Evolutionary conservation across 2,797 vertebrate species (phyloP), one percentile per base, ranked within the genome.

Genomic region (Coendou prehensilis): DNA sequence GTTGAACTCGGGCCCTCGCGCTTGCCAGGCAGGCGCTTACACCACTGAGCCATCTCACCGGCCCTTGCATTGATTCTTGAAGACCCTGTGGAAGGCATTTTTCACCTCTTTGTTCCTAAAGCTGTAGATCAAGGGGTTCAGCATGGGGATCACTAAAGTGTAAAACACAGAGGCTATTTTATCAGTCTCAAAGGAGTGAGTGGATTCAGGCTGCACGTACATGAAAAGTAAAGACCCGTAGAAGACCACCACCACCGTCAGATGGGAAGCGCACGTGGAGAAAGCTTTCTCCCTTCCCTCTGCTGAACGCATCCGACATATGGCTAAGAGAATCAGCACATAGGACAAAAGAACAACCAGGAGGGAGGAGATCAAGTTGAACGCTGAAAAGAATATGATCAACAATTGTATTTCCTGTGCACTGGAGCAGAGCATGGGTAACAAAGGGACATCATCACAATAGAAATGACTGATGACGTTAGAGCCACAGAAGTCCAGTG

Each of bases 391-490:
- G 6, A 63, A 57, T n/a, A 93, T 88, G 56, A 93, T 88, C 85
- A 88, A 23, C 26, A 82, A 6, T 7, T 88, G 64, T 50, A 88
- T 71, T 85, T 96, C 92, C 41, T 61, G 50, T 0, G 82, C 89
- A 33, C 96, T 50, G 10, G 97, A 87, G 14, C 94, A 97, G 45
- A 96, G 61, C 54, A 97, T 82, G 37, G 86, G 64, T 59, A 96
- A 41, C 45, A 97, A 63, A 20, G 94, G 96, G 37, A 96, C 54
- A 61, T 69, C 84, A 37, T 98, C 97, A 96, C 96, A 97, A 28
- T 96, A 98, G 57, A 95, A 97, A 57, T 96, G 85, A 2, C 7
- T 85, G 22, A 97, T 89, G 18, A 95, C 8, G 15, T 92, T 94
- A 14, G 93, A 90, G 45, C 75, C 92, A 85, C 96, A 97, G 79